A percentile compares a stretch with the other conserved stretches of the same genome.
phyloP scores from a whole-genome alignment of 2,888 invertebrate species.

The Pollenia griseotomentosa region DNA sequence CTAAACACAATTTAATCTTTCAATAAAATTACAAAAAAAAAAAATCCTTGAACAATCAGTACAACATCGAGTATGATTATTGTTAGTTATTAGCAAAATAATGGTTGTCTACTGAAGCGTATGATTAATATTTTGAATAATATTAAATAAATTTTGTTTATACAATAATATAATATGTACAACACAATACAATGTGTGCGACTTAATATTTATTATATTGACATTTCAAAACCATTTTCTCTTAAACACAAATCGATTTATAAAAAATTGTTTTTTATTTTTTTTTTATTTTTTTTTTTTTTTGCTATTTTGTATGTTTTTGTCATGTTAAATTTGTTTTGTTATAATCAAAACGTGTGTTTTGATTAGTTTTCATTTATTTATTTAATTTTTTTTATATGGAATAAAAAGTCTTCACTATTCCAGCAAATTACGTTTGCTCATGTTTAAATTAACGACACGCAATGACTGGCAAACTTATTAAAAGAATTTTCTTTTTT shows the following conservation, averaged over 20 bases:
- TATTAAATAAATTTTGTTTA: neutral
- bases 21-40: too few species aligned
- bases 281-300: too few species aligned
- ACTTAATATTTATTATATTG: constrained; percentile 2
- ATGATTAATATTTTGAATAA: constrained; percentile 39
- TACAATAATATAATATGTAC: neutral
- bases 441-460: constrained; percentile 2
- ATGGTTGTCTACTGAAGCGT: constrained; percentile 17
- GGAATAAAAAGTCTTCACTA: neutral
- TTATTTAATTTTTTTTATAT: neutral
- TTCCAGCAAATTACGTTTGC: neutral
- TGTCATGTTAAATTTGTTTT: constrained; percentile 23
- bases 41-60: too few species aligned
- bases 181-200: neutral
- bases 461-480: neutral
- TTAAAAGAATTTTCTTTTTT: neutral
- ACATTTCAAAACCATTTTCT: constrained; percentile 22
- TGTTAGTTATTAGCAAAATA: constrained; percentile 27
- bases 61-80: constrained; percentile 29
- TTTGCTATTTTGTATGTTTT: constrained; percentile 34
- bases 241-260: constrained; percentile 31
- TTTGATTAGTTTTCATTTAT: constrained; percentile 27
- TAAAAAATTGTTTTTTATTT: neutral
- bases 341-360: neutral
- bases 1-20: too few species aligned